These are phyloP conservation scores for Gopherus evgoodei DNA, from an alignment of 2,113 vertebrate genomes.

Conservation along the genomic window DNA sequence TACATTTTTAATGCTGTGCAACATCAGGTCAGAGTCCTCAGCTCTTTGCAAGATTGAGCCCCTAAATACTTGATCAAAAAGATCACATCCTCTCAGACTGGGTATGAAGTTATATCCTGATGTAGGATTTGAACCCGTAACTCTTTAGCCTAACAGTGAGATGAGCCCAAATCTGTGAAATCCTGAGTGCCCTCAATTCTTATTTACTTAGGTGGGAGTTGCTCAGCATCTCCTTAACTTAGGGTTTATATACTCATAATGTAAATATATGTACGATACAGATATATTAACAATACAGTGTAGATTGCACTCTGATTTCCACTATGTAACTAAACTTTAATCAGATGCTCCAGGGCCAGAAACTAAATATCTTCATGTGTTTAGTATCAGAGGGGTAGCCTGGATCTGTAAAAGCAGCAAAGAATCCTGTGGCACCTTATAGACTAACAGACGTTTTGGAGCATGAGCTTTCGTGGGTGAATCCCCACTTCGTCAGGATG, in stretches of 20 bases:
- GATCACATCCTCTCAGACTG: not conserved
- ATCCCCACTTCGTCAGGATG: too few relatives aligned
- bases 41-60: not conserved
- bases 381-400: not conserved
- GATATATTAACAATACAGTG: not conserved
- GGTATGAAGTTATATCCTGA: not conserved
- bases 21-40: not conserved
- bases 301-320: not conserved
- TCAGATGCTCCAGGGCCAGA: not conserved
- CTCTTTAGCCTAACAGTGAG: not conserved
- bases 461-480: too few relatives aligned
- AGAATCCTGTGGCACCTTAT: too few relatives aligned
- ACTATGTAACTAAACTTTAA: not conserved
- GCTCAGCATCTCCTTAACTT: not conserved
- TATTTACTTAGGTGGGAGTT: not conserved
- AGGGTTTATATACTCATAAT: not conserved
- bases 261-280: not conserved
- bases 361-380: not conserved
- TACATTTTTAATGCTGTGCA: not conserved
- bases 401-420: too few relatives aligned
- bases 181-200: rapidly evolving
- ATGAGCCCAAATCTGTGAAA: not conserved
- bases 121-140: not conserved
- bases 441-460: too few relatives aligned
- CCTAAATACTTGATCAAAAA: not conserved